Evolutionary conservation across 1,140 invertebrate genomes (phyloP), one percentile per base, ranked within the genome.

Genomic region (Melanaphis sacchari): DNA sequence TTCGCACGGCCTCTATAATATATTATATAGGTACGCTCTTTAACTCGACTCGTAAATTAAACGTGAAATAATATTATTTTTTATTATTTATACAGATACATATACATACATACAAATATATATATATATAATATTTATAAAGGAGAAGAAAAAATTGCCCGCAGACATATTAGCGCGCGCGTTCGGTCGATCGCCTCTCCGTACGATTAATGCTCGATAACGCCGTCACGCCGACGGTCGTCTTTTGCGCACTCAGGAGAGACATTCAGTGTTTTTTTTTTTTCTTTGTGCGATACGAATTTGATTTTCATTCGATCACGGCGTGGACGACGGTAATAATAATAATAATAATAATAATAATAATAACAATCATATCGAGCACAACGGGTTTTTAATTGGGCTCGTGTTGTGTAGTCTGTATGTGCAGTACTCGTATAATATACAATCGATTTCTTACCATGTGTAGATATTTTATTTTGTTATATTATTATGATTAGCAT

Each of bases 301-400:
- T 81, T 81, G 40, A 4, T 41, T 84, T 41, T 84, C 31, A 15
- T 26, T 84, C 22, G 38, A 84, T 40, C 9, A 26, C 82, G 40
- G 21, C 81, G 31, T 66, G 59, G 59, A 66, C 31, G 59, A 66
- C 59, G 59, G 31, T 59, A 40, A n/a, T n/a, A n/a, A 52, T 18
- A 11, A 15, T 18, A 11, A 49, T 18, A 18, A 49, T 18, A 18
- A 59, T 59, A 40, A 82, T 82, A 82, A 82, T 38, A 41, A 84
- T 41, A 41, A 84, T 40, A 40, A 84, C 41, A 84, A 41, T 41
- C 26, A 40, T 84, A 41, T 41, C 38, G 38, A 18, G 21, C 36
- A 81, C 76, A 81, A 81, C 82, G 82, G 82, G 82, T 15, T 41
- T 84, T 84, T 84, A 84, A 84, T 84, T 41, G 82, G 82, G 40